Evolutionary conservation across 2,113 vertebrate genomes (phyloP), one percentile per base, ranked within the genome.

Genomic region (Ameiurus melas): DNA sequence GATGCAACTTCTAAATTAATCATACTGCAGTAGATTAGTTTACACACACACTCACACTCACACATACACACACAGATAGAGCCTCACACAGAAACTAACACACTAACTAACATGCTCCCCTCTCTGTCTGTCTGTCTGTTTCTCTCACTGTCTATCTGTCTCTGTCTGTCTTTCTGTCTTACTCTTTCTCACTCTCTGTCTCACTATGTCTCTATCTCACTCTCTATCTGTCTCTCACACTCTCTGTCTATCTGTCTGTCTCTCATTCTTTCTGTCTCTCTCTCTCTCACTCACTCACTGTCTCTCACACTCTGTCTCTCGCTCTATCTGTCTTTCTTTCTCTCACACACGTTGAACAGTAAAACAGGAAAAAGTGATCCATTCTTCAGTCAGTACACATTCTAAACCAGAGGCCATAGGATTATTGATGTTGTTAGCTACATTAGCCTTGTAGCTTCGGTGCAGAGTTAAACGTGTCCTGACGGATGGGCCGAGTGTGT

Each of bases 31-130:
- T 19, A 73, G 70, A 73, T 39, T 39, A 39, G 36, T 39, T 73
- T 73, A 73, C 70, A 39, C 70, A 39, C 70, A 73, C n/a, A n/a
- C n/a, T n/a, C n/a, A n/a, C n/a, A n/a, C n/a, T n/a, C 70, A 73
- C 70, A 73, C 70, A 68, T 7, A 47, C 5, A 64, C 62, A 64
- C 22, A 27, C 7, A 3, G 1, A 53, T 53, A 53, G 51, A 2
- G 51, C 51, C 51, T 8, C 22, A 62, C 60, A 62, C 20, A 62
- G 25, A 25, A 62, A 22, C 5, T 62, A 22, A 66, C 25, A 66
- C 25, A 27, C 62, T n/a, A n/a, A n/a, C n/a, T n/a, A 3, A 17
- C 16, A 57, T 57, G 55, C 47, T 47, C 47, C 51, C 12, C 12
- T 3, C 4, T 20, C 57, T 5, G 1, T 58, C 57, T 58, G 16